Conservation (phyloP, 2,797 vertebrate genomes). For the Gymnothorax reevesii region DNA sequence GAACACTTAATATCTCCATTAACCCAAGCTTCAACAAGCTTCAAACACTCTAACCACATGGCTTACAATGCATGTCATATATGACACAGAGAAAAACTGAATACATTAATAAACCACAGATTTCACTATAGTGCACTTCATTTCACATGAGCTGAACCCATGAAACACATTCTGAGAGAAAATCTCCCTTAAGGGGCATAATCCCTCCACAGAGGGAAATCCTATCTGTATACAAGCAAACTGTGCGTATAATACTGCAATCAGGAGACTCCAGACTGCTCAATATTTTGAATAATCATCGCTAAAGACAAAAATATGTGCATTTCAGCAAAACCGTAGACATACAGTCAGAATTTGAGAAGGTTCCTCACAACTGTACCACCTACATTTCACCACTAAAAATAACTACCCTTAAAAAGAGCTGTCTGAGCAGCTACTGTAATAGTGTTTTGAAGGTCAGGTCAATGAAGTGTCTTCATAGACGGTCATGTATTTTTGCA, state of each 20-base stretch:
- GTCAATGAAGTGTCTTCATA: background rate
- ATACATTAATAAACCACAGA: slow-evolving; percentile 43
- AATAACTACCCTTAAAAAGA: background rate
- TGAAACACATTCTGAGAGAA: slow-evolving; percentile 26
- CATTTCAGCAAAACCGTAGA: background rate
- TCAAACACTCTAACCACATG: slow-evolving; percentile 13
- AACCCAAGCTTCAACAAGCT: background rate
- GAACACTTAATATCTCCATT: background rate
- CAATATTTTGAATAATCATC: slow-evolving; percentile 1
- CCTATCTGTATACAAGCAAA: slow-evolving; percentile 15
- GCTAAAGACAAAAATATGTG: background rate
- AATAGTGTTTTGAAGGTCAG: background rate
- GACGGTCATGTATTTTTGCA: slow-evolving; percentile 24
- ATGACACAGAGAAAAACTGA: slow-evolving; percentile 21
- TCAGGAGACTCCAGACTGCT: background rate
- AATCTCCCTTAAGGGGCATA: background rate
- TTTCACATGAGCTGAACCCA: slow-evolving; percentile 35
- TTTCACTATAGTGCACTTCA: slow-evolving; percentile 42
- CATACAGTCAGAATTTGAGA: background rate
- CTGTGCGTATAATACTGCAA: background rate
- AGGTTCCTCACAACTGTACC: background rate
- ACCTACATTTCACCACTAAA: background rate
- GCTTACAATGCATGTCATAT: slow-evolving; percentile 23
- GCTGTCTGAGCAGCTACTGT: background rate
- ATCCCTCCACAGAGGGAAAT: slow-evolving; percentile 4